Evolutionary conservation across 2,113 vertebrate species (phyloP), one percentile per base, ranked within the genome.

Genomic region (Sorex fumeus): DNA sequence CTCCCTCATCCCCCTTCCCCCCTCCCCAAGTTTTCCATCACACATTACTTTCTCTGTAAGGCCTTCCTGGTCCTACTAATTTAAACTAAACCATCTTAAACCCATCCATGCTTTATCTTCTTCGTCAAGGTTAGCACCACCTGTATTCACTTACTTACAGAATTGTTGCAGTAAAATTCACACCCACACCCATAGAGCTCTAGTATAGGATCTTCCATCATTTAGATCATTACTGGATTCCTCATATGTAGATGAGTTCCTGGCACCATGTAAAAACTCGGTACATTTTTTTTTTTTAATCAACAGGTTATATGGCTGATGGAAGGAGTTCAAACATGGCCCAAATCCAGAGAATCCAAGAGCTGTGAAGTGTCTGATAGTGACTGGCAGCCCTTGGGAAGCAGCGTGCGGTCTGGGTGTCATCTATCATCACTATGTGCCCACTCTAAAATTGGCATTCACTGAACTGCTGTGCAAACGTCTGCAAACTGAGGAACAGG

Each of bases 261-360:
- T 53, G 16, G n/a, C 57, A 91, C 15, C 32, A 1, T 86, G 53
- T 13, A 84, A 86, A 93, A 69, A 43, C n/a, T 95, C 67, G 45
- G 43, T 64, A 18, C 53, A 57, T 57, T 36, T 90, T 69, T 53
- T 50, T 50, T 60, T 45, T 23, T 8, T 88, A 32, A 87, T 30
- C 47, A 76, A 66, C 74, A 62, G 36, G 25, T 82, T 94, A 40
- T 69, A 93, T 66, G 81, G 45, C 66, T 84, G 40, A 50, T 71
- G 66, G 75, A 84, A 25, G 32, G 34, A 93, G 43, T 93, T 88
- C 28, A 80, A 83, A 90, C 67, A 21, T 70, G 79, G 78, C 88
- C 40, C 67, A 74, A 64, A 82, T 88, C 88, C 93, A 95, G 78
- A 94, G 88, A 91, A 91, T 89, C 70, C 40, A 75, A 94, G 36